Evolutionary conservation across 2,888 invertebrate genomes (phyloP).

Genomic region (Sarcophaga rosellei): DNA sequence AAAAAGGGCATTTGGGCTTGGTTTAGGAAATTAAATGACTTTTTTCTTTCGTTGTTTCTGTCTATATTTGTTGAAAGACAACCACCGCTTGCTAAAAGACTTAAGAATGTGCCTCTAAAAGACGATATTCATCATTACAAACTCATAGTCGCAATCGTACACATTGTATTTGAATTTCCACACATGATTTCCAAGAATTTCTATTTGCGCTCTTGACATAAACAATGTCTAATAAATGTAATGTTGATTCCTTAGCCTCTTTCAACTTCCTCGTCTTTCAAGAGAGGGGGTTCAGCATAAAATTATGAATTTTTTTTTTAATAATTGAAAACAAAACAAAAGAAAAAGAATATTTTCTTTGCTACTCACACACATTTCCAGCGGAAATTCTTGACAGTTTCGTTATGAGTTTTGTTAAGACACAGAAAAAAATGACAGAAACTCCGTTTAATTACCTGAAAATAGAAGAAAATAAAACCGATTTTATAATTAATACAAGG

Average conservation of each 20-base stretch:
- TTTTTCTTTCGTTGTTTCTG: not conserved
- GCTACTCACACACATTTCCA: constrained; percentile 34
- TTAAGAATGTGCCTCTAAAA: not conserved
- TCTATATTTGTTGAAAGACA: not conserved
- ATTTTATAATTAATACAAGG: not conserved
- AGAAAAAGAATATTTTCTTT: not conserved
- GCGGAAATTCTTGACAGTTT: constrained; percentile 59
- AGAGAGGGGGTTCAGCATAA: too few species aligned
- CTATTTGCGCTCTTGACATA: constrained; percentile 15
- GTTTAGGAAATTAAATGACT: constrained; percentile 53
- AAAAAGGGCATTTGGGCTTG: constrained; percentile 38
- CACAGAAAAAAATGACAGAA: not conserved
- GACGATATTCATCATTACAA: not conserved
- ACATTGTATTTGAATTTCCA: constrained; percentile 28
- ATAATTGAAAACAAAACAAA: not conserved
- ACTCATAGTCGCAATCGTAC: too few species aligned
- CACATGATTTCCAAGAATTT: constrained; percentile 53
- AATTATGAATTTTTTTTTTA: constrained; percentile 8
- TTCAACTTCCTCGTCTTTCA: constrained; percentile 29
- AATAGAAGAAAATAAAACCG: constrained; percentile 32
- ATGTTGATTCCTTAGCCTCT: constrained; percentile 22
- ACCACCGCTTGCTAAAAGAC: not conserved
- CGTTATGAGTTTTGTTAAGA: constrained; percentile 15
- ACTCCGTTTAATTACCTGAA: constrained; percentile 56
- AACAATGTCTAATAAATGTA: constrained; percentile 42